Percentiles rank a stretch among this genome's conserved stretches.
Evolutionary conservation across 2,113 vertebrate species (phyloP).

Genomic region (Galeopterus variegatus): DNA sequence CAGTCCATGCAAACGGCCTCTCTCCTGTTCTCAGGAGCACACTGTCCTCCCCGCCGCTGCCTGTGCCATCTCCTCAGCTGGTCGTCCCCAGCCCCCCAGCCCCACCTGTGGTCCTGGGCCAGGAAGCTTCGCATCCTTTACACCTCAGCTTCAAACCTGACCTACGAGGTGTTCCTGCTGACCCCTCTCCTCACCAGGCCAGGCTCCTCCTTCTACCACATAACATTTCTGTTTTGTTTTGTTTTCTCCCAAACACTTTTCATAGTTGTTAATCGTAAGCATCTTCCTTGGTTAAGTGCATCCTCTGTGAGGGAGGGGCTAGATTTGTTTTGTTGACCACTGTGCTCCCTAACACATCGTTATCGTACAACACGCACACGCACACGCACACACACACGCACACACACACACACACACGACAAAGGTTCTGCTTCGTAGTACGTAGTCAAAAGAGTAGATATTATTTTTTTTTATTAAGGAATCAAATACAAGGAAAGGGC

Average conservation of each 20-base stretch:
- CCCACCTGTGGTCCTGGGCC: neutral
- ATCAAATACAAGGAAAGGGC: neutral
- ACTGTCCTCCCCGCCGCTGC: neutral
- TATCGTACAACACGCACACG: neutral
- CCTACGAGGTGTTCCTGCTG: neutral
- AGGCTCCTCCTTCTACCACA: neutral
- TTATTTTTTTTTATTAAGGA: neutral
- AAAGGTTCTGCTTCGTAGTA: neutral
- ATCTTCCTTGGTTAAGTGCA: neutral
- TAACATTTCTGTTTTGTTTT: no score
- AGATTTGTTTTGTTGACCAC: neutral
- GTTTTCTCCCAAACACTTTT: neutral
- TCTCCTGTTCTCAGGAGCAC: neutral
- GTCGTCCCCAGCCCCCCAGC: neutral
- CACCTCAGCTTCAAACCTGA: neutral
- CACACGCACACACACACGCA: neutral
- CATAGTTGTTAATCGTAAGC: neutral
- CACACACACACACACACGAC: neutral
- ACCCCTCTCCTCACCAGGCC: neutral
- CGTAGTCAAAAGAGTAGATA: neutral
- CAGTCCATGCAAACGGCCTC: neutral
- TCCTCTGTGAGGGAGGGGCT: neutral
- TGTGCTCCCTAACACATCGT: neutral
- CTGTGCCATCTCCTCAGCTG: fast-evolving
- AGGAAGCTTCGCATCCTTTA: neutral